Evolutionary conservation across 2,113 vertebrate genomes (phyloP), one percentile per base, ranked within the genome.

Genomic region (Pollimyrus isidori): DNA sequence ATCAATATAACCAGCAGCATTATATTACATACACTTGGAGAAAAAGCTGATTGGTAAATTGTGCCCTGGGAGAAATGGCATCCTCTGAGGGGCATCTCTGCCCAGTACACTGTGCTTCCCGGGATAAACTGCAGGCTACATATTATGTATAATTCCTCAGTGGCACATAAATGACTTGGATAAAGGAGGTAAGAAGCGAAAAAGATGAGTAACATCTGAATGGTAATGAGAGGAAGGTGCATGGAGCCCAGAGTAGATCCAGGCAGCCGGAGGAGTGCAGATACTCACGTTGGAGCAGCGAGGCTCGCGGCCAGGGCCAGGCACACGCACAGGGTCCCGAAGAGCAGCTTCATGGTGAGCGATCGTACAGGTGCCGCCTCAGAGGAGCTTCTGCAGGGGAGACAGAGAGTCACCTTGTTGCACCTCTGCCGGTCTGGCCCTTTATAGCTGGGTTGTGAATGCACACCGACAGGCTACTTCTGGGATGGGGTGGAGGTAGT

Each of bases 281-380:
- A 87, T 94, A 95, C 95, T 95, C 90, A 96, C 94, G 17, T 19
- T 53, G 93, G 94, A 13, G 91, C 92, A 11, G 91, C 91, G 4
- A 56, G 26, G 9, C 89, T 87, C 4, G 92, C 84, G 35, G 88
- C 45, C 1, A 96, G 53, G 30, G 84, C 83, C 3, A 93, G 80
- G 88, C 92, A 92, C 89, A 94, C 88, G 82, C 89, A 89, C 39
- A 94, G 90, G 49, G 90, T 86, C 89, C 83, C 65, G 62, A 86
- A 87, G 90, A 94, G 4, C 42, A 90, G 89, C 87, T 92, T 91
- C 95, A 96, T 95, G 90, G 7, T 93, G 87, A 89, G 52, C 10
- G 6, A 80, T 91, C 87, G 90, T 90, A 86, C 87, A 19, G 35
- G 69, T 87, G 30, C 56, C 87, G 62, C 26, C 90, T 88, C 48